phyloP scores from a whole-genome alignment of 2,888 invertebrate species.

The Leucozona laternaria region DNA sequence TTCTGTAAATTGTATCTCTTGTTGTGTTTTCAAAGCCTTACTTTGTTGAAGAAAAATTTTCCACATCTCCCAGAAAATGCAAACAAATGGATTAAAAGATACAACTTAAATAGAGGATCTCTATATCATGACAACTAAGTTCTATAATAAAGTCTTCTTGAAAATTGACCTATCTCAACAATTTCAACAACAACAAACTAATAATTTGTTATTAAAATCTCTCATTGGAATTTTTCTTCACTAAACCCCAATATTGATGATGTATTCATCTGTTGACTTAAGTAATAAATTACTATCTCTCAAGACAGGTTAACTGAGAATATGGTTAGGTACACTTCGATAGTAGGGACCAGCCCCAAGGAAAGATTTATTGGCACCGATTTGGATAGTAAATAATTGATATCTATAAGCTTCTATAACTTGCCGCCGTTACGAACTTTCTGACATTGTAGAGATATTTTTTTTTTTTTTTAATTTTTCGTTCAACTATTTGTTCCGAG shows the following conservation, averaged over 20 bases:
- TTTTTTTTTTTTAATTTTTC: conserved; percentile 1
- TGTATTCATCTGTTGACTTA: conserved; percentile 33
- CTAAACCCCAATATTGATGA: not conserved
- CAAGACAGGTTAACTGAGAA: conserved; percentile 46
- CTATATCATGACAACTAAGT: not conserved
- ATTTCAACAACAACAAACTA: not conserved
- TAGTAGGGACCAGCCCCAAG: not conserved
- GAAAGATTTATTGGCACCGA: conserved; percentile 68
- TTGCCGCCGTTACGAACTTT: conserved; percentile 51
- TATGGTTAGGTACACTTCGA: not conserved
- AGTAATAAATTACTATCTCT: conserved; percentile 46
- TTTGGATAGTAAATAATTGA: conserved; percentile 62
- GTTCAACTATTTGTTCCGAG: conserved; percentile 34
- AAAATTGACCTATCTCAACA: conserved; percentile 34
- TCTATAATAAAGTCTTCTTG: conserved; percentile 9
- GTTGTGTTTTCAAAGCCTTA: not conserved
- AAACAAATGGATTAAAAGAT: conserved; percentile 18
- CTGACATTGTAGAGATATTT: conserved; percentile 61
- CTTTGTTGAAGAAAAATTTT: not conserved
- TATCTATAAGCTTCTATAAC: conserved; percentile 27
- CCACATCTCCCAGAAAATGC: not conserved
- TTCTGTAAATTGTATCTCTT: not conserved
- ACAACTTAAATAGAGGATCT: not conserved
- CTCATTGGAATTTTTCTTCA: not conserved
- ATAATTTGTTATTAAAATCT: conserved; percentile 3